Conservation (phyloP, 2,113 vertebrate species). For the Coturnix japonica region DNA sequence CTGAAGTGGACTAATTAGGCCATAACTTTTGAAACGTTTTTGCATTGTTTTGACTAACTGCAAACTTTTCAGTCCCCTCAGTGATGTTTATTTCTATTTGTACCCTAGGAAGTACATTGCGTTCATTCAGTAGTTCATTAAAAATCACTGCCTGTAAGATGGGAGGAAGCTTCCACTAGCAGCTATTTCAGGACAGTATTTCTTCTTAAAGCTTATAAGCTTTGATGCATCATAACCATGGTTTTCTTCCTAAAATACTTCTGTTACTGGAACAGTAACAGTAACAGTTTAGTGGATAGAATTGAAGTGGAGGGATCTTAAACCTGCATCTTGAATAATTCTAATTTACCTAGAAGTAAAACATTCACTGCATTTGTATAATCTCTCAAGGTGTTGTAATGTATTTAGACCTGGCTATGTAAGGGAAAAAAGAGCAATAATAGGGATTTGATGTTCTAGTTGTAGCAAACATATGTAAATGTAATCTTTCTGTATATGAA, state of each 20-base stretch:
- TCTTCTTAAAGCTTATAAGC: background rate
- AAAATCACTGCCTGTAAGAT: background rate
- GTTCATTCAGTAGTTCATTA: background rate
- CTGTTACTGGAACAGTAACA: background rate
- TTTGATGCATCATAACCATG: background rate
- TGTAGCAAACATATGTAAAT: background rate
- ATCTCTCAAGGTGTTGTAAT: background rate
- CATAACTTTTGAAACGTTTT: background rate
- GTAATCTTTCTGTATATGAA: background rate
- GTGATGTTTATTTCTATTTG: background rate
- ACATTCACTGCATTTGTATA: background rate
- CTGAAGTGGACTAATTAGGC: background rate
- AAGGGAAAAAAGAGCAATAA: background rate
- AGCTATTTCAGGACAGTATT: background rate
- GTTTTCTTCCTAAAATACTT: background rate
- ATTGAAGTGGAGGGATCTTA: background rate
- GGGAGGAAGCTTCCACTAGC: background rate
- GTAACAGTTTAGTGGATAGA: background rate
- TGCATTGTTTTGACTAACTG: background rate
- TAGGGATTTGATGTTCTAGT: background rate
- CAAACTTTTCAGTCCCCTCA: background rate
- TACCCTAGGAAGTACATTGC: background rate
- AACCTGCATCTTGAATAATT: background rate
- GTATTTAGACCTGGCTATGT: background rate
- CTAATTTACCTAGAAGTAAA: background rate